Evolutionary conservation across 1,140 invertebrate species (phyloP), one percentile per base, ranked within the genome.

Genomic region (Zaprionus taronus): DNA sequence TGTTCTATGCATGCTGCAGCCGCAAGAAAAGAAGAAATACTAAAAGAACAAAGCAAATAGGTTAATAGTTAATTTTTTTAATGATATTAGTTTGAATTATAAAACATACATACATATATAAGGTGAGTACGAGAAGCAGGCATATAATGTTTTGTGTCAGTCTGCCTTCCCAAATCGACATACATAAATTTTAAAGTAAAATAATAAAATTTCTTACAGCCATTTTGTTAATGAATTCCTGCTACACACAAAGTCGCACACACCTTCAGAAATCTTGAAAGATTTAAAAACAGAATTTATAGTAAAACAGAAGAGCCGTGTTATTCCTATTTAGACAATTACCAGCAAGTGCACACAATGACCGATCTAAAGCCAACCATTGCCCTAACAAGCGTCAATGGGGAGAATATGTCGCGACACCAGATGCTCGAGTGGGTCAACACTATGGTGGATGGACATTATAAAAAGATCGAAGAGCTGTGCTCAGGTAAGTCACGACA

Each of bases 361-460:
- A 96, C 96, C 86, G 98, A 99, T 36, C 99, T 91, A 0, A 92
- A 92, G 64, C 31, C 57, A 99, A 94, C 87, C 1, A 98, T 99
- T 24, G 98, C 98, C 93, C 97, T 98, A 63, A 99, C 99, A 69
- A 99, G 97, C 94, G 97, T 97, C 14, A 99, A 98, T 34, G 95
- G 97, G 24, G 99, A 99, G 76, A 99, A 99, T 93, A 94, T 99
- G 22, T 99, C 98, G 85, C 95, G 99, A 77, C 98, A 99, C 95
- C 99, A 99, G 86, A 99, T 99, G 96, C 94, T 99, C 36, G 95
- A 96, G 51, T 99, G 99, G 99, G 98, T 99, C 49, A 99, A 99
- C 92, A 97, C 98, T 89, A 99, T 97, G 92, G 94, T 99, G 20
- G 95, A 98, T 91, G 96, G 98, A 6, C 96, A 96, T 80, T 99